Evolutionary conservation across 2,113 vertebrate species (phyloP).

Genomic region (Crotalus viridis): DNA sequence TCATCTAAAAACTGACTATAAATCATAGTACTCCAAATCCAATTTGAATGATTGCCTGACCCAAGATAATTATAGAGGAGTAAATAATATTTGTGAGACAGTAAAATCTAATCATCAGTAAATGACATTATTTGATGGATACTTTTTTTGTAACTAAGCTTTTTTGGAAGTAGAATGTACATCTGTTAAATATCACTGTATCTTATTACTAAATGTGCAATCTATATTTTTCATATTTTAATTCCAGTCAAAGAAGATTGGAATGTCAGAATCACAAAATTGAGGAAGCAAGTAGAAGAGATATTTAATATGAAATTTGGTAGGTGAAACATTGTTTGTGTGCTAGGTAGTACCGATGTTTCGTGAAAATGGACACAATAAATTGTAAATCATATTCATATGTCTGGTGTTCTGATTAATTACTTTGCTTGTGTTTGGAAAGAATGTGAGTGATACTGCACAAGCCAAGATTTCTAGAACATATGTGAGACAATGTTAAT

Average conservation of each 20-base stretch:
- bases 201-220: background rate
- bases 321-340: conserved; percentile 47
- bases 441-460: no score
- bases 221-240: conserved; percentile 12
- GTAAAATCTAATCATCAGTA: background rate
- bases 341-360: no score
- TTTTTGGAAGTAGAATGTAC: background rate
- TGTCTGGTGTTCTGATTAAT: background rate
- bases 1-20: background rate
- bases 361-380: background rate
- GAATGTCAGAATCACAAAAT: conserved; percentile 79
- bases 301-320: conserved; percentile 80
- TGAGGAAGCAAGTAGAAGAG: conserved; percentile 78
- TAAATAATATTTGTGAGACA: background rate
- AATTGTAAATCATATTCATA: background rate
- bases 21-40: background rate
- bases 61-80: background rate
- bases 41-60: background rate
- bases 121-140: background rate
- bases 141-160: background rate
- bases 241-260: conserved; percentile 76
- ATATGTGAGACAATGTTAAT: background rate
- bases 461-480: background rate
- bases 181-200: background rate
- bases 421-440: background rate